These are phyloP conservation scores for Jaculus jaculus DNA, from an alignment of 2,113 vertebrate species.

Conservation along the genomic window DNA sequence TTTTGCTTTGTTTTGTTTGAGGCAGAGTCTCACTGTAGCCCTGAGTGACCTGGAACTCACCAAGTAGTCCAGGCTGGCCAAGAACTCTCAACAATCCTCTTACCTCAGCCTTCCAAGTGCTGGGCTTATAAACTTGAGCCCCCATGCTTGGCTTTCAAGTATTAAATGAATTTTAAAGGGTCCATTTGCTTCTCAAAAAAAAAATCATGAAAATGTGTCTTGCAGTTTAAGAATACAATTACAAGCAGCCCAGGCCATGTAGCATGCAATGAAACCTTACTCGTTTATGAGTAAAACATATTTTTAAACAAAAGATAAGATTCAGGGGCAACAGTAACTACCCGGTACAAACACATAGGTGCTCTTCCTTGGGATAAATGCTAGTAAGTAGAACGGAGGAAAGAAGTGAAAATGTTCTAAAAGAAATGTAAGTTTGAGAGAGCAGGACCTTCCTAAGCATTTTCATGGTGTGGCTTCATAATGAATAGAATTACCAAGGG, in stretches of 20 bases:
- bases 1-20: too few relatives aligned
- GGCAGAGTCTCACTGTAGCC: too few relatives aligned
- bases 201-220: constrained; percentile 54
- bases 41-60: too few relatives aligned
- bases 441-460: not conserved
- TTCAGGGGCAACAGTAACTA: not conserved
- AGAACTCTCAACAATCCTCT: too few relatives aligned
- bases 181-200: constrained; percentile 19
- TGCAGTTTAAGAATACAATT: constrained; percentile 45
- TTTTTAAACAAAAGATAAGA: constrained; percentile 34
- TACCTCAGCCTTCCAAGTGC: too few relatives aligned
- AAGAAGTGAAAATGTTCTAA: not conserved
- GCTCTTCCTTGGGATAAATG: not conserved
- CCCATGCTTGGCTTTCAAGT: too few relatives aligned
- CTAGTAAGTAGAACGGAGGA: not conserved
- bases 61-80: too few relatives aligned
- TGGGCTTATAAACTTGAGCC: too few relatives aligned
- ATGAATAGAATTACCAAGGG: not conserved
- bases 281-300: constrained; percentile 1
- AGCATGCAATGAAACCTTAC: constrained; percentile 17
- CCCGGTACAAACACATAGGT: not conserved
- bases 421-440: not conserved
- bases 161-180: constrained; percentile 9
- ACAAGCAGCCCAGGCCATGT: constrained; percentile 25
- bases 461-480: not conserved